Conservation (phyloP, 2,797 vertebrate species). For the Enteromius argenteus region DNA sequence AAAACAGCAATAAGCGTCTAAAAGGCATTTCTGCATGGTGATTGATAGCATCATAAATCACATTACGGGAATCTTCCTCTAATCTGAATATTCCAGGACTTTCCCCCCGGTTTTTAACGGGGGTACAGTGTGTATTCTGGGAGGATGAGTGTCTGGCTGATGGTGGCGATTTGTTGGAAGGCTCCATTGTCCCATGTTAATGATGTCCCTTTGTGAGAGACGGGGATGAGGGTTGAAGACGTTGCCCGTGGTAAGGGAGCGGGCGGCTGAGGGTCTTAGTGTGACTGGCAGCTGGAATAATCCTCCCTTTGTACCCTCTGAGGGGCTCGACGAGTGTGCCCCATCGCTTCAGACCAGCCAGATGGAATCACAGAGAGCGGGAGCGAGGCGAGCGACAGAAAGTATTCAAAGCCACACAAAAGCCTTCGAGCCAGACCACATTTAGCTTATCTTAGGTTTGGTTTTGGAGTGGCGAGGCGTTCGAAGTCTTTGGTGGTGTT, state of each 20-base stretch:
- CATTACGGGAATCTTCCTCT: slow-evolving; percentile 36
- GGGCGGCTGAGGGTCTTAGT: slow-evolving; percentile 84
- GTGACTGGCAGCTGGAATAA: slow-evolving; percentile 89
- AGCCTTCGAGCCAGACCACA: slow-evolving; percentile 64
- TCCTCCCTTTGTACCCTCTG: slow-evolving; percentile 83
- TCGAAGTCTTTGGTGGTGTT: slow-evolving; percentile 58
- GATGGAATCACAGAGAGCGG: slow-evolving; percentile 71
- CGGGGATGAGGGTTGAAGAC: slow-evolving; percentile 77
- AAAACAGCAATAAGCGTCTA: neutral
- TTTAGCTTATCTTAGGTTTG: slow-evolving; percentile 59
- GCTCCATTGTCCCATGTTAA: slow-evolving; percentile 80
- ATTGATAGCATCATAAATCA: slow-evolving; percentile 40
- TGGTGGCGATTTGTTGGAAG: slow-evolving; percentile 70
- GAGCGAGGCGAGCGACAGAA: slow-evolving; percentile 38
- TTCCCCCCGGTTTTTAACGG: slow-evolving; percentile 16
- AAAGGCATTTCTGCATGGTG: neutral
- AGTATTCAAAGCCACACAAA: slow-evolving; percentile 63
- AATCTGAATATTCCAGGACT: slow-evolving; percentile 55
- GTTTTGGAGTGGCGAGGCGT: slow-evolving; percentile 43
- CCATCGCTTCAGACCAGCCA: slow-evolving; percentile 78
- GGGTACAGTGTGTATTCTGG: slow-evolving; percentile 42
- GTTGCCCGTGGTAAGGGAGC: slow-evolving; percentile 75
- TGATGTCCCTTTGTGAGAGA: slow-evolving; percentile 80
- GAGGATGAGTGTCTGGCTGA: slow-evolving; percentile 64
- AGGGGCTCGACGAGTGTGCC: slow-evolving; percentile 79